Base-by-base conservation (phyloP, 2,888 invertebrate species). In the Sylvicola cinctus region DNA sequence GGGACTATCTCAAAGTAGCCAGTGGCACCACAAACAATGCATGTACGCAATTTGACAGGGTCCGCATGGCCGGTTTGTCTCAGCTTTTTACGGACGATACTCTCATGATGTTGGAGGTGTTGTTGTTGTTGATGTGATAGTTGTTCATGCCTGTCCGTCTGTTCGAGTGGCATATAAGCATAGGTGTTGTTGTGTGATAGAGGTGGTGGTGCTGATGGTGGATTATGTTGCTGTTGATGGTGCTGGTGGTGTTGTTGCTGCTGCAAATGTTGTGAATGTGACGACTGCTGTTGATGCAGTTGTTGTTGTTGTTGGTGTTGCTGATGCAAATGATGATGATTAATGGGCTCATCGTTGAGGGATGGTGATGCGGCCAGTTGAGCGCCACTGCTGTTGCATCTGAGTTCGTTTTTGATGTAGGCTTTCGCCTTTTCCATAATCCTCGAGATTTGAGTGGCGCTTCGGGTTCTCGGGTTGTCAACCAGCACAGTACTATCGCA, bases 1-100 rank as follows among this genome's bases (percentile, higher is more conserved):
- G 66, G 64, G 48, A 63, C 67, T 33, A 65, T 62, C 40, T 73
- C 69, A 26, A 64, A 61, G 40, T 70, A 70, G 42, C 74, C 74
- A 42, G 70, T 60, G 32, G 66, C 75, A 40, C 81, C 83, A 58
- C 84, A 84, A 16, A 76, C 74, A 46, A 70, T 76, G 50, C 76
- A 76, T 38, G 20, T 20, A 8, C 20, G 20, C 20, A 20, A 20
- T 20, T 20, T 20, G 8, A 67, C 48, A 37, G 52, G 44, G 31
- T 43, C 41, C 17, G 44, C 46, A 31, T 28, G 31, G 11, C 10
- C 12, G 12, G 15, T 16, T 14, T n/a, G 28, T 13, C 14, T 28
- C n/a, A 28, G 14, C 14, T 28, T 20, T 20, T 20, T 20, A 8
- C 20, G 4, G 20, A 4, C 5, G 20, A 20, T 20, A 20, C 20